Evolutionary conservation across 2,797 vertebrate species (phyloP), one percentile per base, ranked within the genome.

Genomic region (Hyperoplus lanceolatus): DNA sequence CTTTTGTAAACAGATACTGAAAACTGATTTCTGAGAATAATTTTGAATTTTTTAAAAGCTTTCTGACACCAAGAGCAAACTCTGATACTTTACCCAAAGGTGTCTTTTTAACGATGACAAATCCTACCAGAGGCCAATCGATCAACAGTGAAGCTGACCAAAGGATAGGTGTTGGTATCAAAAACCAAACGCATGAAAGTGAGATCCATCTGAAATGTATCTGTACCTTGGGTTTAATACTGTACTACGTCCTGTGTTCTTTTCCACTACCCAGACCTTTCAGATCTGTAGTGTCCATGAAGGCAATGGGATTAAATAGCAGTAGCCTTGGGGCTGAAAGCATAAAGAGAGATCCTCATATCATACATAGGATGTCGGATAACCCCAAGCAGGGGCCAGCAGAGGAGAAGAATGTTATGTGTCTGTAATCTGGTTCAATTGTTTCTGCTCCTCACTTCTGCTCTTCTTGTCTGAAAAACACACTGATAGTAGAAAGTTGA

Each of bases 211-310:
- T 85, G 55, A 75, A 50, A 86, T 75, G 9, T 64, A 67, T 80
- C 77, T 85, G 93, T 93, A 92, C 92, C 92, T 79, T 84, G 61
- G 55, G 43, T 73, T 87, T 77, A 88, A 89, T 78, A 85, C 85
- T 90, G 83, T 14, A 78, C 59, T 72, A 53, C 45, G 76, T 61
- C 58, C 69, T 63, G 75, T 38, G 38, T 50, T 79, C 73, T 57
- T 74, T 77, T 70, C 73, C 57, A 65, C 59, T 76, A 73, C 53
- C 16, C 46, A 63, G 83, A 65, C 77, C 61, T 55, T 75, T 80
- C 53, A 66, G 61, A 81, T 64, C 68, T 74, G 84, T 75, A 80
- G 73, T 71, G 71, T 82, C 83, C 68, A 63, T 58, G 51, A 71
- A 0, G n/a, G 58, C 54, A 65, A 75, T 55, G 42, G 69, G 86